Evolutionary conservation across 2,797 vertebrate species (phyloP).

Genomic region (Peromyscus melanophrys): DNA sequence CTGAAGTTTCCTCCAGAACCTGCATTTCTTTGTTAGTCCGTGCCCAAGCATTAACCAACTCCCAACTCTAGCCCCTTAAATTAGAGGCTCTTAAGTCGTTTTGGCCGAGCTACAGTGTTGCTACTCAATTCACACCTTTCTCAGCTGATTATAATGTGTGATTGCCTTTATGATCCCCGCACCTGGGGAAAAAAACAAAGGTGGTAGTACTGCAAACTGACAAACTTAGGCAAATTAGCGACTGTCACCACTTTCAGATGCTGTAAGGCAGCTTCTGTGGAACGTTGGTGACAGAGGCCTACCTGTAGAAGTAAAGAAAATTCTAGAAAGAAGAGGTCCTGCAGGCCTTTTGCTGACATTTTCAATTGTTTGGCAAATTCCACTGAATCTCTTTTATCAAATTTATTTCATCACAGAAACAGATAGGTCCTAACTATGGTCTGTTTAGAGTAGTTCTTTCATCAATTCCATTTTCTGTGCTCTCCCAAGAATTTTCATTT

Average conservation of each 20-base stretch:
- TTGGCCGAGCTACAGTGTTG: not conserved
- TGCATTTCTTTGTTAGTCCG: not conserved
- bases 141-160: not conserved
- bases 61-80: not conserved
- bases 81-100: not conserved
- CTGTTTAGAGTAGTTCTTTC: not conserved
- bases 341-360: not conserved
- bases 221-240: conserved; percentile 4
- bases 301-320: not conserved
- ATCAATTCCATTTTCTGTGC: not conserved
- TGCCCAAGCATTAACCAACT: not conserved
- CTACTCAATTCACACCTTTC: conserved; percentile 37
- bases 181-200: not conserved
- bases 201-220: not conserved
- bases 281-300: not conserved
- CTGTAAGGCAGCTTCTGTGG: not conserved
- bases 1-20: not conserved
- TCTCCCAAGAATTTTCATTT: not conserved
- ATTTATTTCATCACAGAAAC: not conserved
- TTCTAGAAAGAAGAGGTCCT: not conserved
- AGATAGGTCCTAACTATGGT: not conserved
- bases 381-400: not conserved
- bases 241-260: not conserved
- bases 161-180: not conserved
- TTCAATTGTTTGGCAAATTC: not conserved